phyloP scores from a whole-genome alignment of 2,113 vertebrate genomes.

The Nothoprocta pentlandii region DNA sequence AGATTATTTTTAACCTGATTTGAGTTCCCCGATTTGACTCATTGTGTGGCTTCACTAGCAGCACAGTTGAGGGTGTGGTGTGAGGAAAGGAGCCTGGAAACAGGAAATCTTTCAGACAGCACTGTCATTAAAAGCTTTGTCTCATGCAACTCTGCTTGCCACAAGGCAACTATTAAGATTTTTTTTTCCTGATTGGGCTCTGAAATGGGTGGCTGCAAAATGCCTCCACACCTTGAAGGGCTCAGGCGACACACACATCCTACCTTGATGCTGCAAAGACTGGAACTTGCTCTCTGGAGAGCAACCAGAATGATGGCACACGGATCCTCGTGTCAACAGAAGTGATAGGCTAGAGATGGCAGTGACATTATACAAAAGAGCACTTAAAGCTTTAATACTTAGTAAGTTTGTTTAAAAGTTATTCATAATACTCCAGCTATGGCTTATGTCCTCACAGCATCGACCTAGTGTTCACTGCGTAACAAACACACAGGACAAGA shows the following conservation, averaged over 20 bases:
- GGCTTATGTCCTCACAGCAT: no score
- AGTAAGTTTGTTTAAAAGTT: neutral
- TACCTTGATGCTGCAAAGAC: neutral
- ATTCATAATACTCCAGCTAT: neutral
- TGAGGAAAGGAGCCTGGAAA: neutral
- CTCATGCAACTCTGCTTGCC: neutral
- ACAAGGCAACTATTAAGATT: accelerated
- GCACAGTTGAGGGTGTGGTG: neutral
- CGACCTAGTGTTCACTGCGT: neutral
- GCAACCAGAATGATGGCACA: accelerated
- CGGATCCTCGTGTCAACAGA: neutral
- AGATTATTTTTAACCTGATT: neutral
- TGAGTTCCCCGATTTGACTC: accelerated
- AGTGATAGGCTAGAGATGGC: neutral
- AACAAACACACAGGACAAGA: neutral
- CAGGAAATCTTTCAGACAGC: neutral
- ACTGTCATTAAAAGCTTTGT: neutral
- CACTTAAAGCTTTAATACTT: neutral
- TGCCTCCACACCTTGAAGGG: neutral
- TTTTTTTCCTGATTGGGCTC: neutral
- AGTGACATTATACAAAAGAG: neutral
- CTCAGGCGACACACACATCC: accelerated
- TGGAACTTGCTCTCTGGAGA: neutral
- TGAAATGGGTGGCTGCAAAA: neutral
- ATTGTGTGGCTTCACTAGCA: neutral